phyloP scores from a whole-genome alignment of 2,888 invertebrate genomes.

The Orgyia antiqua region DNA sequence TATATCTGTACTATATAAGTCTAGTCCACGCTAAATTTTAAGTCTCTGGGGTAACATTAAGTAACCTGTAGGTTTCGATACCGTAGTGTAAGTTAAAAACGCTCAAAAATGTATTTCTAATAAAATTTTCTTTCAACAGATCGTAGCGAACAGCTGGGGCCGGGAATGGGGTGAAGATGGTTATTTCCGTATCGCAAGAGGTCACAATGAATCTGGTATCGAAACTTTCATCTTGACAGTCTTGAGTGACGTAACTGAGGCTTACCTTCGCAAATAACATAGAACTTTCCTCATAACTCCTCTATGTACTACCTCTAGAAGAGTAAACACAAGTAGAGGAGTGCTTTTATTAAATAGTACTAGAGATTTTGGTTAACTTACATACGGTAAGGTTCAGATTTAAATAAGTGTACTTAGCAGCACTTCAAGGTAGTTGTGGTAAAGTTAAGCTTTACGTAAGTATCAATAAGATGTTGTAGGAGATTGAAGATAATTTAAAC shows the following conservation, averaged over 20 bases:
- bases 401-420: no score
- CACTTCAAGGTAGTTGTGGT: no score
- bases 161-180: slow-evolving; percentile 94
- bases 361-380: slow-evolving; percentile 43
- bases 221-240: slow-evolving; percentile 92
- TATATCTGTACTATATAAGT: no score
- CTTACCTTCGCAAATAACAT: slow-evolving; percentile 57
- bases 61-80: no score
- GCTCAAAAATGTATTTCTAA: no score
- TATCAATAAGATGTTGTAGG: no score
- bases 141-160: slow-evolving; percentile 97
- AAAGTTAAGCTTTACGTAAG: no score
- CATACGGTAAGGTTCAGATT: no score
- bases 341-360: slow-evolving; percentile 49
- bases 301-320: slow-evolving; percentile 45
- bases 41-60: no score
- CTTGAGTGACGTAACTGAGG: slow-evolving; percentile 80
- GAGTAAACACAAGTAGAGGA: slow-evolving; percentile 44
- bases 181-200: slow-evolving; percentile 91
- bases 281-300: slow-evolving; percentile 46
- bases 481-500: no score
- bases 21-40: no score
- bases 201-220: slow-evolving; percentile 92
- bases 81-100: no score
- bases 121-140: slow-evolving; percentile 70